These are phyloP conservation scores for Trileptium ribeirensis DNA, from an alignment of 2,888 invertebrate species.

Conservation along the genomic window DNA sequence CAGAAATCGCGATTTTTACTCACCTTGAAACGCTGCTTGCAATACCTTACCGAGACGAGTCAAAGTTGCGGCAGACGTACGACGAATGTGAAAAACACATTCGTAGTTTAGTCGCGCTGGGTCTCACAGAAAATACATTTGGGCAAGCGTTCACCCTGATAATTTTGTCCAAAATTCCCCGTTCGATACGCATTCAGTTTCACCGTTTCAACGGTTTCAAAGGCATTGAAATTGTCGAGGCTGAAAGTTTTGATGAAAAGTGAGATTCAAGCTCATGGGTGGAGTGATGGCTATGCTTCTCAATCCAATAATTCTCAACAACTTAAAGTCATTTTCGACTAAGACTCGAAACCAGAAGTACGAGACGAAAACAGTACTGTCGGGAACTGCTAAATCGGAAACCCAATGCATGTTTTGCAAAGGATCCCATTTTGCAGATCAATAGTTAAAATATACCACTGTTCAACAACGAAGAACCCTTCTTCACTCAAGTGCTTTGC, in stretches of 20 bases:
- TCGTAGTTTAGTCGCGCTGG: neutral
- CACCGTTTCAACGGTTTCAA: neutral
- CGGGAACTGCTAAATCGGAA: neutral
- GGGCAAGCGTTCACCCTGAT: constrained; percentile 7
- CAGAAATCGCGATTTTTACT: neutral
- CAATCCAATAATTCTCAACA: neutral
- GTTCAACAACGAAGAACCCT: neutral
- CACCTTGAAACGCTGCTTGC: neutral
- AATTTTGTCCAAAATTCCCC: neutral
- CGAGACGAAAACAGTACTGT: too few relatives aligned
- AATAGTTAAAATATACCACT: neutral
- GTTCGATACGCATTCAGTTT: neutral
- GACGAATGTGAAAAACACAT: constrained; percentile 5
- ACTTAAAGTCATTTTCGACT: neutral
- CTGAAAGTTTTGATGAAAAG: neutral
- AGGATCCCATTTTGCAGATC: neutral
- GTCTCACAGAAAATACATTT: neutral
- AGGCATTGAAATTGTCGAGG: neutral
- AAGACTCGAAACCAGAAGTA: too few relatives aligned
- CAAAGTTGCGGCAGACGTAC: neutral
- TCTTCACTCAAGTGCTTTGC: neutral
- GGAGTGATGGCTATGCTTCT: neutral
- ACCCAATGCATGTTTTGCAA: neutral
- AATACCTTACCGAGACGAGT: neutral
- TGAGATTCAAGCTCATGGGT: neutral